Base-by-base conservation (phyloP, 2,113 vertebrate species). In the Phalacrocorax aristotelis region DNA sequence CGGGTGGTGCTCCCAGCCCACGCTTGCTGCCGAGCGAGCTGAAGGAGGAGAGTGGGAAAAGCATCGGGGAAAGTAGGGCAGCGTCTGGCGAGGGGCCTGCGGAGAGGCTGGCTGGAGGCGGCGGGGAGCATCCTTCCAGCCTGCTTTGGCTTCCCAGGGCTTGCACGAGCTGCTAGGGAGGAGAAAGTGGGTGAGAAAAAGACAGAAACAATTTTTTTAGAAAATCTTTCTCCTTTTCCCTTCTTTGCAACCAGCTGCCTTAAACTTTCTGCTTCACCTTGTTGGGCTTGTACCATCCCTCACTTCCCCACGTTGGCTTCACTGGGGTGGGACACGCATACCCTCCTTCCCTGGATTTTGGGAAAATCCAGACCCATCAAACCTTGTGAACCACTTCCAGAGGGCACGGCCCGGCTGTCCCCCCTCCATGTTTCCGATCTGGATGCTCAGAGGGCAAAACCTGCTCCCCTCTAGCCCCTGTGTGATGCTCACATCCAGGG, bases 381-480 rank as follows among this genome's bases (percentile, higher is more conserved):
- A 40, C 18, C 25, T 62, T 2, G 12, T 29, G 30, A 68, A 27
- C 6, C 3, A 0, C 68, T 65, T 91, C 10, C 13, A 54, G 52
- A 79, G 32, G 46, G 40, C 30, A 30, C 3, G 11, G 8, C 14
- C 2, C 1, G 7, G 34, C 38, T 60, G 29, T 69, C 1, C 38
- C 44, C 27, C 13, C 11, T 68, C 0, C 0, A 1, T 25, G 18
- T 36, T 51, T 25, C 36, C 19, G 32, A 9, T 2, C 6, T 22
- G 46, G 46, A 9, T 68, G 75, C 71, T 88, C 38, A 30, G 69
- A 57, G 46, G 32, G 75, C 4, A 11, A 54, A 52, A 30, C 2
- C 7, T 3, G 2, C 44, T 51, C 7, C n/a, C 6, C 9, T 34
- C 4, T 1, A 8, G 7, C 21, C 23, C n/a, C 15, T 0, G 2